These are phyloP conservation scores for Pelecanus crispus DNA, from an alignment of 2,113 vertebrate genomes.

Conservation along the genomic window DNA sequence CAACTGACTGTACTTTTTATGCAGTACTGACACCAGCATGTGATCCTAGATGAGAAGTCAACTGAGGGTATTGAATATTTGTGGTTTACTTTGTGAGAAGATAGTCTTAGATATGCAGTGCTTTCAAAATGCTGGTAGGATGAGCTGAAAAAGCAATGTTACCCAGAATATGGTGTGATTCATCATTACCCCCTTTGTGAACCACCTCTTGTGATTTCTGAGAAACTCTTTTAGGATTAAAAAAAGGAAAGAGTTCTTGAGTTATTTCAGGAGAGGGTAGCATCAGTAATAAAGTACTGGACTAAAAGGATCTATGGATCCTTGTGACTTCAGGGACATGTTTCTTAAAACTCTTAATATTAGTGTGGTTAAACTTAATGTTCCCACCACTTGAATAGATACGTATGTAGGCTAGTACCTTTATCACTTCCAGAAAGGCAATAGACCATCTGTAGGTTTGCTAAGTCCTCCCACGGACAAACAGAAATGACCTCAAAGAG, in stretches of 20 bases:
- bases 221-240: neutral
- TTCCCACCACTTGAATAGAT: neutral
- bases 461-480: neutral
- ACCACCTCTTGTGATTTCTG: neutral
- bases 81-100: neutral
- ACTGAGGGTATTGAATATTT: neutral
- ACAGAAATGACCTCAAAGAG: neutral
- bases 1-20: neutral
- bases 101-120: neutral
- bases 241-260: neutral
- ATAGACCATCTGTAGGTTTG: neutral
- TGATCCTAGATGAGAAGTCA: neutral
- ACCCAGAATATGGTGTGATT: neutral
- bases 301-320: neutral
- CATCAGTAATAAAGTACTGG: neutral
- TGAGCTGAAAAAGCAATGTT: neutral
- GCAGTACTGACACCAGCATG: neutral
- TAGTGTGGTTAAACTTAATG: neutral
- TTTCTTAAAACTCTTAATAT: neutral
- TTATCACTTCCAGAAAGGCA: neutral
- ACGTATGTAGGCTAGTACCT: neutral
- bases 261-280: neutral
- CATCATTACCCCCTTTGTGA: neutral
- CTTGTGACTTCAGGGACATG: neutral
- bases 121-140: neutral